Evolutionary conservation across 2,113 vertebrate species (phyloP).

Genomic region (Bujurquina vittata): DNA sequence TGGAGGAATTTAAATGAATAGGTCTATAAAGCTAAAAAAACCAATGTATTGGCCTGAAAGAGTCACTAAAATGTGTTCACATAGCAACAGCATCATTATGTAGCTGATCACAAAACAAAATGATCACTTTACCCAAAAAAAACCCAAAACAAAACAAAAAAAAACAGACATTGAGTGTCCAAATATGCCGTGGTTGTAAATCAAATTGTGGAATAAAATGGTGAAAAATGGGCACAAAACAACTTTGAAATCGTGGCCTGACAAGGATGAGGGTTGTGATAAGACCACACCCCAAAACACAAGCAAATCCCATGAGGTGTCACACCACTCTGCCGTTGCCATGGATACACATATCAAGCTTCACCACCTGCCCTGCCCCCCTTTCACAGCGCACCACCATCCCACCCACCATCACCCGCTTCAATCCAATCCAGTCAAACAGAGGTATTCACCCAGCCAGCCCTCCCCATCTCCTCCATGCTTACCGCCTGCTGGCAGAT

Average conservation of each 20-base stretch:
- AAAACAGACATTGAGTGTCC: not conserved
- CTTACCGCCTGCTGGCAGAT: slow-evolving; percentile 72
- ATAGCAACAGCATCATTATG: not conserved
- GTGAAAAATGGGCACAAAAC: not conserved
- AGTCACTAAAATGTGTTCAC: not conserved
- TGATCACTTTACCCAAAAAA: not conserved
- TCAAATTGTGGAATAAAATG: not conserved
- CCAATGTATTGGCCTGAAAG: not conserved
- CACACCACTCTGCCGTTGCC: slow-evolving; percentile 67
- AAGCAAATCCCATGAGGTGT: slow-evolving; percentile 68
- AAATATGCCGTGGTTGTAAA: not conserved
- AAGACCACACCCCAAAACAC: slow-evolving; percentile 65
- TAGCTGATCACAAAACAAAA: not conserved
- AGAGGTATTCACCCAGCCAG: slow-evolving; percentile 42
- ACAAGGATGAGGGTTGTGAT: not conserved
- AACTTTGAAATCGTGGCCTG: slow-evolving; percentile 17
- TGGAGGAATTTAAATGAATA: slow-evolving; percentile 6
- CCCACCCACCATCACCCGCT: not conserved
- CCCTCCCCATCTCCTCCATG: slow-evolving; percentile 48
- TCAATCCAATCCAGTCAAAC: slow-evolving; percentile 62
- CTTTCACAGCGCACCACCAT: slow-evolving; percentile 16
- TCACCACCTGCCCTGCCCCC: slow-evolving; percentile 75
- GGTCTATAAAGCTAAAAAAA: not conserved
- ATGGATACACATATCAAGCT: slow-evolving; percentile 77
- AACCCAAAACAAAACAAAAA: too few species aligned